These are phyloP conservation scores for Cydia pomonella DNA, from an alignment of 1,140 invertebrate genomes.

Conservation along the genomic window DNA sequence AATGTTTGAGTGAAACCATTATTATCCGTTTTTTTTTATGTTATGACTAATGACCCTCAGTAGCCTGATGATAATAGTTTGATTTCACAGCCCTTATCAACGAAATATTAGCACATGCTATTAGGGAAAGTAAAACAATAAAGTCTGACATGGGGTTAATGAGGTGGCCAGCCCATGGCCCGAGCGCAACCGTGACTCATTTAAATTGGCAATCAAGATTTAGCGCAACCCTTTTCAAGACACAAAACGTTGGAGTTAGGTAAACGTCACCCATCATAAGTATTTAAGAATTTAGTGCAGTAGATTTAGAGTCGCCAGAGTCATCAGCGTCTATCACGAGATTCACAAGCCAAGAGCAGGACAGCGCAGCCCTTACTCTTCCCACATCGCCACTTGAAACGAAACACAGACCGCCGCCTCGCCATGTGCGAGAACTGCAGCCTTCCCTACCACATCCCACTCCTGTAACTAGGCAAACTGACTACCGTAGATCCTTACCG, in stretches of 20 bases:
- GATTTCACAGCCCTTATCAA: too few species aligned
- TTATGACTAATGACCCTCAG: too few species aligned
- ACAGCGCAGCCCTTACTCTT: constrained; percentile 87
- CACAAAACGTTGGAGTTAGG: too few species aligned
- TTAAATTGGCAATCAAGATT: neutral
- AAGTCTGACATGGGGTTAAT: neutral
- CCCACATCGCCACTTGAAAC: constrained; percentile 93
- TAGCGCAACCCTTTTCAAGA: neutral
- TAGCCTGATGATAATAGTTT: too few species aligned
- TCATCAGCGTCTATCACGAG: constrained; percentile 86
- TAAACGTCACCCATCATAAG: neutral
- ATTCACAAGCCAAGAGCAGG: constrained; percentile 92
- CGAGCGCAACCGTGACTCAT: neutral
- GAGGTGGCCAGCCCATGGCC: neutral
- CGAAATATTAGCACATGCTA: neutral
- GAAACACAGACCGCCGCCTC: constrained; percentile 95
- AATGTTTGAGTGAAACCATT: too few species aligned
- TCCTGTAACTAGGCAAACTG: neutral
- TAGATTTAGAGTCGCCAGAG: constrained; percentile 82
- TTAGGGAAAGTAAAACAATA: constrained; percentile 35
- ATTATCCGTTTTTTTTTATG: too few species aligned
- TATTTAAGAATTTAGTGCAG: too few species aligned
- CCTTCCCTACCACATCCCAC: constrained; percentile 92
- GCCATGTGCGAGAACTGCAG: constrained; percentile 87
- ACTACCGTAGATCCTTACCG: constrained; percentile 50